phyloP scores from a whole-genome alignment of 2,888 invertebrate species.

The Nowickia ferox region DNA sequence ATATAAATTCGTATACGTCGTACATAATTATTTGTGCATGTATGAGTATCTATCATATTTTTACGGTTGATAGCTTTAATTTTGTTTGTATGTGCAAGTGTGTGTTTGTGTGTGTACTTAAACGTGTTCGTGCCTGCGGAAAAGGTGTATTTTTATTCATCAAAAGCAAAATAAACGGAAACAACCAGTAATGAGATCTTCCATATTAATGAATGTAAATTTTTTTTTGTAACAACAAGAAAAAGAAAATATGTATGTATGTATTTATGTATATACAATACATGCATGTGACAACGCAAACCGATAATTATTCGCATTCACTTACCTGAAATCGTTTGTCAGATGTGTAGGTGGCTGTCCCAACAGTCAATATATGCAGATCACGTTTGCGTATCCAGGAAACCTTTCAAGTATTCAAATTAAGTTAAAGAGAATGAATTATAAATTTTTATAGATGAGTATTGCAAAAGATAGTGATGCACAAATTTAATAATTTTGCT shows the following conservation, averaged over 20 bases:
- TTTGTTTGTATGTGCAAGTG: constrained; percentile 29
- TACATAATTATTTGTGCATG: neutral
- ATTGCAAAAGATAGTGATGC: too few species aligned
- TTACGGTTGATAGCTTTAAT: constrained; percentile 35
- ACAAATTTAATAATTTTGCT: too few species aligned
- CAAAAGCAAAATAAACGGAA: constrained; percentile 33
- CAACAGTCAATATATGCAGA: constrained; percentile 81
- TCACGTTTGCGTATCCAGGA: constrained; percentile 82
- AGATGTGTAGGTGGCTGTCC: constrained; percentile 80
- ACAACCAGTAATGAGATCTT: constrained; percentile 24
- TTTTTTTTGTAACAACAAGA: neutral
- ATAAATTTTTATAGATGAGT: neutral
- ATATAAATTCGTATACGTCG: too few species aligned
- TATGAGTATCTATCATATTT: constrained; percentile 1
- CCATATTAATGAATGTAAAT: constrained; percentile 14
- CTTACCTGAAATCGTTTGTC: constrained; percentile 83
- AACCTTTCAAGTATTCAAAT: constrained; percentile 75
- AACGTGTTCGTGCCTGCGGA: neutral
- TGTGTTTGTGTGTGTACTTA: constrained; percentile 1
- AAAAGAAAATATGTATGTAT: neutral
- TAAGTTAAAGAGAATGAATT: constrained; percentile 5
- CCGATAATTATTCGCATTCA: constrained; percentile 73
- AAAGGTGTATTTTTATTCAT: constrained; percentile 19
- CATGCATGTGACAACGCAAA: neutral
- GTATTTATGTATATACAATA: neutral